These are phyloP conservation scores for Diadophis punctatus DNA, from an alignment of 2,113 vertebrate species.

Conservation along the genomic window DNA sequence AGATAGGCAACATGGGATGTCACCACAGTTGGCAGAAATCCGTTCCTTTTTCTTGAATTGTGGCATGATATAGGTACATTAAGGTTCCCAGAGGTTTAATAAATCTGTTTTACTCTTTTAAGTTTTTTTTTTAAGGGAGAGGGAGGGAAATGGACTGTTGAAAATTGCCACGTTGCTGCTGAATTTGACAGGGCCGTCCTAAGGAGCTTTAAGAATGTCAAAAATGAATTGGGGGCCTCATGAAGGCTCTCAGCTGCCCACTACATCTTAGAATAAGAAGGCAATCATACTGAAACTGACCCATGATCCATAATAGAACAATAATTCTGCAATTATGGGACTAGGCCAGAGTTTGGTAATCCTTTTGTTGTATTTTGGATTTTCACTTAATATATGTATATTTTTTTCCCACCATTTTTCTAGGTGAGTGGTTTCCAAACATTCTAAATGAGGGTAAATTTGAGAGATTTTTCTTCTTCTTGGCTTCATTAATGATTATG, in stretches of 20 bases:
- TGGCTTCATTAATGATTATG: conserved; percentile 80
- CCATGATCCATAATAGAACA: not conserved
- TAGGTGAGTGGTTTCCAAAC: conserved; percentile 89
- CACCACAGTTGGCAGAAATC: not conserved
- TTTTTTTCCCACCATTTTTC: conserved; percentile 50
- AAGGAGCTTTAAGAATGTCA: not conserved
- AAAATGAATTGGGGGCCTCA: not conserved
- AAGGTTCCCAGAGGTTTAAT: not conserved
- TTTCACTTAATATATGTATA: not conserved
- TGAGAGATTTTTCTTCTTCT: conserved; percentile 87
- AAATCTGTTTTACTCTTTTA: not conserved
- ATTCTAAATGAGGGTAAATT: conserved; percentile 82
- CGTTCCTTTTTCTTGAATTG: not conserved
- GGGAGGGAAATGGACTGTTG: not conserved
- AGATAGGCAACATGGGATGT: not conserved
- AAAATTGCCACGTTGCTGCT: not conserved
- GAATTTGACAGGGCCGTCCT: not conserved
- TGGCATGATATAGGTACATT: not conserved
- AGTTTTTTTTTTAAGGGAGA: not conserved
- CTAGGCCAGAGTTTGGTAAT: not conserved
- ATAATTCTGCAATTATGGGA: not conserved
- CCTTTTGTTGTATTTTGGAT: not conserved
- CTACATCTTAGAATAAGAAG: not conserved
- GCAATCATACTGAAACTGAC: not conserved
- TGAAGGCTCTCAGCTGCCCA: not conserved